Evolutionary conservation across 92 coral and sea anemone species (phyloP), one percentile per base, ranked within the genome.

Genomic region (Micromussa lordhowensis): DNA sequence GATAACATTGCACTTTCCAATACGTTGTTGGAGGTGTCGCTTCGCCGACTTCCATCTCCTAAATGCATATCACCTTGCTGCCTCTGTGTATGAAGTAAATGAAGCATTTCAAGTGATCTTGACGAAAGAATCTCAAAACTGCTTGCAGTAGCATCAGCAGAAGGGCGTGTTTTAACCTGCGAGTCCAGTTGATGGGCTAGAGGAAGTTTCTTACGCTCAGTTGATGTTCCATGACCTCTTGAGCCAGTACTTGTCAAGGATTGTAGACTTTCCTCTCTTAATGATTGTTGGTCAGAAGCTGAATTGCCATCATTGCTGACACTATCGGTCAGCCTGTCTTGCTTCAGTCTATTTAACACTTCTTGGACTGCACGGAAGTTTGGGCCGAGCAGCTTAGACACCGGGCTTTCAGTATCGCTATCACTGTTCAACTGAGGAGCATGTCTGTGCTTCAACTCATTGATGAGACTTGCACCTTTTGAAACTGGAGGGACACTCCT

Each of bases 371-470:
- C 98, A 81, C 90, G 96, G 82, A 98, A 98, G 83, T 95, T 94
- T 75, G 99, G 99, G 26, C 99, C 99, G 18, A 98, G 95, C 58
- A 98, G 94, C 86, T 94, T 94, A 1, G 99, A 96, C 17, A 98
- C 99, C 0, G 99, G 99, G 77, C 99, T 98, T 35, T 94, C 96
- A 2, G 86, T 94, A 38, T 95, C 97, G 59, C 85, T 91, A 12
- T 91, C 94, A 69, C 96, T 91, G 80, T 86, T 83, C 79, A 95
- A 55, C 75, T 90, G 90, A 72, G 91, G 89, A 51, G 86, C 89
- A 44, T 79, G 83, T 48, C 83, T 77, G 32, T 80, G 89, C 59
- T 29, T 77, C 76, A 86, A 21, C 76, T 86, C 89, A 48, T 77
- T 77, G 40, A 86, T 66, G 32, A 86, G 76, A 30, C 59, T 66